These are phyloP conservation scores for Copidosoma floridanum DNA, from an alignment of 1,140 invertebrate species.

Conservation along the genomic window DNA sequence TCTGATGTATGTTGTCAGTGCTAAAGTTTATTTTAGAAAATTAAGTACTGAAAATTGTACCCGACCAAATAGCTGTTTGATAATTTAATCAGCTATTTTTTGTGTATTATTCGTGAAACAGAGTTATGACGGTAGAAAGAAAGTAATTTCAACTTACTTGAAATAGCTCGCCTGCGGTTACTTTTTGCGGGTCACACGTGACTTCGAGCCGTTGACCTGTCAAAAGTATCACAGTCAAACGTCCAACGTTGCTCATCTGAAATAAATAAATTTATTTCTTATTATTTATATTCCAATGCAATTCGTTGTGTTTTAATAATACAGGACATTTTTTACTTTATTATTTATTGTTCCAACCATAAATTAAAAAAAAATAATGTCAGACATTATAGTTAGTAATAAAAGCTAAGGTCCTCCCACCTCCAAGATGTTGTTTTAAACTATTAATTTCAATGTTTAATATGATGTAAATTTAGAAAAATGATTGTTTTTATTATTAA, in stretches of 20 bases:
- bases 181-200: constrained; percentile 68
- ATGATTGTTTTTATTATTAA: no score
- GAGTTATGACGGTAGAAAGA: background rate
- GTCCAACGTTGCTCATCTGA: constrained; percentile 46
- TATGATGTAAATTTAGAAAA: background rate
- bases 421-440: no score
- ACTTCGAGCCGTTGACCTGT: constrained; percentile 76
- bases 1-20: no score
- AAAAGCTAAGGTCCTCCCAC: no score
- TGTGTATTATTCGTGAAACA: background rate
- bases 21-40: no score
- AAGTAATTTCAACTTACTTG: constrained; percentile 53
- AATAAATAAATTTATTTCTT: constrained; percentile 63
- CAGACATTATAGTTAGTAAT: no score
- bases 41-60: no score
- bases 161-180: constrained; percentile 71
- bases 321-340: no score
- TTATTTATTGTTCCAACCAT: no score
- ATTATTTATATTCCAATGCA: constrained; percentile 74
- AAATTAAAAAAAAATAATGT: no score
- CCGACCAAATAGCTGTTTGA: no score
- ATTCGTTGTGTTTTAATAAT: constrained; percentile 69
- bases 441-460: constrained; percentile 9
- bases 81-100: background rate
- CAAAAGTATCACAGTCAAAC: constrained; percentile 69